These are phyloP conservation scores for Oasisia sp. DNA, from an alignment of 2,888 invertebrate species.

Conservation along the genomic window DNA sequence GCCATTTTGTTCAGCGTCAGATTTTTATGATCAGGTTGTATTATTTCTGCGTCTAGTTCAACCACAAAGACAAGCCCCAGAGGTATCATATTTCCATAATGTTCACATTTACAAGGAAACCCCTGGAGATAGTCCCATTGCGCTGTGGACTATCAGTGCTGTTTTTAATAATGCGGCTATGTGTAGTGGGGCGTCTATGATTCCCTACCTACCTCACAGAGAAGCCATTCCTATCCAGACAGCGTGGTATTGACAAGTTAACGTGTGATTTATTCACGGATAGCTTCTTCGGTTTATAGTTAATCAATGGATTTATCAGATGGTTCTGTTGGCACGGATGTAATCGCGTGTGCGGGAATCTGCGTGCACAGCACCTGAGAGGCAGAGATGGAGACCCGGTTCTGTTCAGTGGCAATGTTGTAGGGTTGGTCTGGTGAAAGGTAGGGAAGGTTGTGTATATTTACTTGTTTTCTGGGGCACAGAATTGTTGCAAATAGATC, in stretches of 20 bases:
- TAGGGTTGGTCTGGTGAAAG: not conserved
- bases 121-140: not conserved
- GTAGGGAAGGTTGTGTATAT: not conserved
- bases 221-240: not conserved
- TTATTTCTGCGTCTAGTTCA: not conserved
- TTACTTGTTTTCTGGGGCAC: not conserved
- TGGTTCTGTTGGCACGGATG: not conserved
- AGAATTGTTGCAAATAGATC: not conserved
- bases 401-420: not conserved
- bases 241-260: not conserved
- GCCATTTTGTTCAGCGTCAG: not conserved
- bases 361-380: not conserved
- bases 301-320: not conserved
- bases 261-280: not conserved
- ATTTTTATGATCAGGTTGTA: not conserved
- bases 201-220: not conserved
- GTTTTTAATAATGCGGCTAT: not conserved
- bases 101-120: not conserved
- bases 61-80: not conserved
- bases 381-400: not conserved
- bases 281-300: conserved; percentile 5
- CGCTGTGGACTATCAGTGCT: not conserved
- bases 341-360: not conserved
- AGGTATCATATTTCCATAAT: not conserved
- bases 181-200: not conserved